Percentiles rank a stretch among this genome's conserved stretches.
phyloP scores from a whole-genome alignment of 2,797 vertebrate species.

The Balearica regulorum region DNA sequence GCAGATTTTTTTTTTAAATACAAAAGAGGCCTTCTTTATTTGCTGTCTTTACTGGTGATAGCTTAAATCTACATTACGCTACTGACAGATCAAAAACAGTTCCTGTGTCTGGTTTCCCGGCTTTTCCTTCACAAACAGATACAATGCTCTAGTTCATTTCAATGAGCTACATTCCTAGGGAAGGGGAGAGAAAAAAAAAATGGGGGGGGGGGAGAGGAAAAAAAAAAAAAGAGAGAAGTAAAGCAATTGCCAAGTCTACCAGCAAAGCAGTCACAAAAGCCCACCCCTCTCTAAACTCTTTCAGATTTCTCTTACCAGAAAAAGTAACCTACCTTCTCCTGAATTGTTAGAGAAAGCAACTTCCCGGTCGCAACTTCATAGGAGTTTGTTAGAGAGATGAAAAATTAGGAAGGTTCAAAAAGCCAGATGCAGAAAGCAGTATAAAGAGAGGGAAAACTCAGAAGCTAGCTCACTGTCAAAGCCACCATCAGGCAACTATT shows the following conservation, averaged over 20 bases:
- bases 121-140: conserved; percentile 78
- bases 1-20: conserved; percentile 75
- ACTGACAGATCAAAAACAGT: conserved; percentile 84
- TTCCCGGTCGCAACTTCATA: conserved; percentile 90
- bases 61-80: conserved; percentile 88
- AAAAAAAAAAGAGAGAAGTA: conserved; percentile 34
- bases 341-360: conserved; percentile 89
- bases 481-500: conserved; percentile 94
- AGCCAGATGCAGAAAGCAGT: conserved; percentile 84
- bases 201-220: too few species aligned
- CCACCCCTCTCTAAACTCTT: conserved; percentile 77
- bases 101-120: conserved; percentile 75
- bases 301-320: conserved; percentile 72
- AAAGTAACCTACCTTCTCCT: conserved; percentile 94
- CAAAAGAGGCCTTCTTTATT: conserved; percentile 81
- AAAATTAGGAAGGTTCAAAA: conserved; percentile 85
- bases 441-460: conserved; percentile 86
- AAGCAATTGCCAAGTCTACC: conserved; percentile 81
- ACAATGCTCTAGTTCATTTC: conserved; percentile 80
- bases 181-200: background rate
- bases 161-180: conserved; percentile 75
- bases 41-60: conserved; percentile 79
- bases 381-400: conserved; percentile 89
- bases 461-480: conserved; percentile 95
- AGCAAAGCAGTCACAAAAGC: conserved; percentile 75